Evolutionary conservation across 2,888 invertebrate genomes (phyloP).

Genomic region (Hirtodrosophila cameraria): DNA sequence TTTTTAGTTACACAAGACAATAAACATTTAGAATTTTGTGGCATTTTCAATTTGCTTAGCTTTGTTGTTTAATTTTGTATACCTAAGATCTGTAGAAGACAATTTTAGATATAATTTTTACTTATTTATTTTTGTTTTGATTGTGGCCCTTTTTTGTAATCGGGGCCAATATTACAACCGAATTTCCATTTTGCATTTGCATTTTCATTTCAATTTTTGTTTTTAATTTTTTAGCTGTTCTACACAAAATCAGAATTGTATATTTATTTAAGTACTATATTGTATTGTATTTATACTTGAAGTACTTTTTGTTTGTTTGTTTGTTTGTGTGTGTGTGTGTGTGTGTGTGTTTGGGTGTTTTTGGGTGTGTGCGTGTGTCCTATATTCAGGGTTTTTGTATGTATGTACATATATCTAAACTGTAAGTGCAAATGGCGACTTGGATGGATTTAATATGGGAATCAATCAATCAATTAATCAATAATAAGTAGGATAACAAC

Average conservation of each 20-base stretch:
- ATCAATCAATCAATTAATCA: slow-evolving; percentile 21
- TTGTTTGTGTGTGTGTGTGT: slow-evolving; percentile 2
- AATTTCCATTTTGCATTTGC: slow-evolving; percentile 42
- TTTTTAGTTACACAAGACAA: slow-evolving; percentile 41
- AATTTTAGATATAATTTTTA: slow-evolving; percentile 4
- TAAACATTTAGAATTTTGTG: slow-evolving; percentile 40
- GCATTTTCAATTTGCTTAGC: slow-evolving; percentile 18
- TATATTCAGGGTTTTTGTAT: slow-evolving; percentile 7
- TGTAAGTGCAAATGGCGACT: slow-evolving; percentile 64
- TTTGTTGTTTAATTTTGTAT: slow-evolving; percentile 3
- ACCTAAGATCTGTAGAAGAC: slow-evolving; percentile 9
- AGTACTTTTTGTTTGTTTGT: slow-evolving; percentile 36
- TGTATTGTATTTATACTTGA: slow-evolving; percentile 51
- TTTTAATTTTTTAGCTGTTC: slow-evolving; percentile 22
- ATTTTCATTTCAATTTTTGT: no score
- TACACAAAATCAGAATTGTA: slow-evolving; percentile 30
- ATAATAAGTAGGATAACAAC: slow-evolving; percentile 24
- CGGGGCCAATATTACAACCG: slow-evolving; percentile 64
- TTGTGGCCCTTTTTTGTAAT: slow-evolving; percentile 42
- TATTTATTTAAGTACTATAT: neutral
- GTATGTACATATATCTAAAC: slow-evolving; percentile 68
- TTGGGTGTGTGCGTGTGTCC: slow-evolving; percentile 2
- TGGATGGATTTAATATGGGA: slow-evolving; percentile 65
- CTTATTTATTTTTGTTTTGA: slow-evolving; percentile 34
- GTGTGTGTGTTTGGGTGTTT: slow-evolving; percentile 3